phyloP scores from a whole-genome alignment of 2,113 vertebrate genomes.

The Petrocephalus zakoni region DNA sequence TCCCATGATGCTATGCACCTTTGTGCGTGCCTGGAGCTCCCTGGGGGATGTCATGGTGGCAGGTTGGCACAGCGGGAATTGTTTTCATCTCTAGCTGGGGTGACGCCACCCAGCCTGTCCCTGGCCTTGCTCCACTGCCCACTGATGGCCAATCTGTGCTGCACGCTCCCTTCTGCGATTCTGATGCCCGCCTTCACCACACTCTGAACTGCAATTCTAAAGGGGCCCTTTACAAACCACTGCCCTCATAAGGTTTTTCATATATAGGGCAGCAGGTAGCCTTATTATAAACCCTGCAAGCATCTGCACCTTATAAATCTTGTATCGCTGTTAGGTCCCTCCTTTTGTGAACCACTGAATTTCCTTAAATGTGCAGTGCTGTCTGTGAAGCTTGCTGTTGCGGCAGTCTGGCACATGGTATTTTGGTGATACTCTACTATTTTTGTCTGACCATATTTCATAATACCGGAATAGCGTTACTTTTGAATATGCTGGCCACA shows the following conservation, averaged over 20 bases:
- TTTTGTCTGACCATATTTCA: not conserved
- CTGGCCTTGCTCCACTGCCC: slow-evolving; percentile 53
- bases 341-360: not conserved
- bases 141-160: slow-evolving; percentile 53
- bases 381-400: not conserved
- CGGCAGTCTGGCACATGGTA: not conserved
- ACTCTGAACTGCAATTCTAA: not conserved
- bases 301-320: not conserved
- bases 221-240: not conserved
- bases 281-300: too few relatives aligned
- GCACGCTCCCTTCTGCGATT: slow-evolving; percentile 31
- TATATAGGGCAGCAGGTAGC: not conserved
- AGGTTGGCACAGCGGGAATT: slow-evolving; percentile 56
- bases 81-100: slow-evolving; percentile 38
- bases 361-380: not conserved
- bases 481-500: not conserved
- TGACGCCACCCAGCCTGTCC: slow-evolving; percentile 42
- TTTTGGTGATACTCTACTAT: not conserved
- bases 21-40: not conserved
- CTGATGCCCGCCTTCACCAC: not conserved
- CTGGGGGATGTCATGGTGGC: slow-evolving; percentile 48
- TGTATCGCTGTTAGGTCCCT: not conserved
- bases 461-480: not conserved
- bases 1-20: not conserved
- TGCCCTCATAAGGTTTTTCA: not conserved